These are phyloP conservation scores for Siderastrea radians DNA, from an alignment of 92 coral and sea anemone species.

Conservation along the genomic window DNA sequence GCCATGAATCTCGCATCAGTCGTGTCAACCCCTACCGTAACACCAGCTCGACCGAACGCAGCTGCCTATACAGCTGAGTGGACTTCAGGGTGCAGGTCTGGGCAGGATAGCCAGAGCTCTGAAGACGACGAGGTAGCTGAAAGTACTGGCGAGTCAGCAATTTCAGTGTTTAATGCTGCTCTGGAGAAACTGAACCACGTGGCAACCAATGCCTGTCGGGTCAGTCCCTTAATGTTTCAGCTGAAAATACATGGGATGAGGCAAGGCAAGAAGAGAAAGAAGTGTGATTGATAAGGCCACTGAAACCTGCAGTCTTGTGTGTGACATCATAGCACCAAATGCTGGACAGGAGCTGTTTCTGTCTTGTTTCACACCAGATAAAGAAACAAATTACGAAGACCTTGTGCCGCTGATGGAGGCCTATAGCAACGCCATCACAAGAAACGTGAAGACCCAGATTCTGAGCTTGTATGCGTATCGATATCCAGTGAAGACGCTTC, in stretches of 20 bases:
- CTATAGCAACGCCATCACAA: slow-evolving; percentile 55
- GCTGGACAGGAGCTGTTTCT: slow-evolving; percentile 70
- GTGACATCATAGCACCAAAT: slow-evolving; percentile 77
- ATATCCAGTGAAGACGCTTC: slow-evolving; percentile 62
- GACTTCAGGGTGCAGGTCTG: slow-evolving; percentile 59
- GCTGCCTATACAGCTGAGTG: slow-evolving; percentile 61
- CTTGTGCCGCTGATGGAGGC: slow-evolving; percentile 70
- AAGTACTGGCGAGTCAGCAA: slow-evolving; percentile 36
- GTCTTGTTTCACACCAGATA: slow-evolving; percentile 40
- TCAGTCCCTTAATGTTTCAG: slow-evolving; percentile 66
- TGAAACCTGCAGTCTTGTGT: slow-evolving; percentile 76
- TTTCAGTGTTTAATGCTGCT: slow-evolving; percentile 65
- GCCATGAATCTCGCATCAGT: slow-evolving; percentile 64
- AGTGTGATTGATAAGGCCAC: slow-evolving; percentile 80
- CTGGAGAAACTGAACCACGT: slow-evolving; percentile 52
- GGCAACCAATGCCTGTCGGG: slow-evolving; percentile 43
- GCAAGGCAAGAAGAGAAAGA: slow-evolving; percentile 63
- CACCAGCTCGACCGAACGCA: slow-evolving; percentile 56
- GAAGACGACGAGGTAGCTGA: slow-evolving; percentile 52
- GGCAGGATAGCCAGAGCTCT: slow-evolving; percentile 64
- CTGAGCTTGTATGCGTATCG: slow-evolving; percentile 73
- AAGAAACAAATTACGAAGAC: slow-evolving; percentile 35
- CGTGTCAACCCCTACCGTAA: slow-evolving; percentile 65
- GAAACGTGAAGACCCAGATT: slow-evolving; percentile 69
- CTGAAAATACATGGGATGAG: slow-evolving; percentile 66